Percentiles rank a stretch among this genome's conserved stretches.
These are phyloP conservation scores for Dryococelus australis DNA, from an alignment of 2,888 invertebrate species.

Conservation along the genomic window DNA sequence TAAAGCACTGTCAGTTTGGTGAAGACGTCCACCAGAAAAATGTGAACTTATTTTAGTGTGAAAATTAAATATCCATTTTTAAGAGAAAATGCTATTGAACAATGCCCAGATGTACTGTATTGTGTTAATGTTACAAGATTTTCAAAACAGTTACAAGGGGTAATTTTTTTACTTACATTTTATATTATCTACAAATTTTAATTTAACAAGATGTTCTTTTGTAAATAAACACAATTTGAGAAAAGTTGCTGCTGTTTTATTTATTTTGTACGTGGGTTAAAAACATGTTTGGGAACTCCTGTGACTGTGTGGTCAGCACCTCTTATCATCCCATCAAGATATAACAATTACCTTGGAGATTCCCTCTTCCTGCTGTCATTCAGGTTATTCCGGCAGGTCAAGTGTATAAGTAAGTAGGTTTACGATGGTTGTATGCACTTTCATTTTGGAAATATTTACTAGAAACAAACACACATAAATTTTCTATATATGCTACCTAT, in stretches of 20 bases:
- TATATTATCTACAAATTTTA: constrained; percentile 9
- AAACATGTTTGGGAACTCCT: too few species aligned
- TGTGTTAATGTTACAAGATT: background rate
- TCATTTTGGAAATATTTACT: too few species aligned
- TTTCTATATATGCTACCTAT: too few species aligned
- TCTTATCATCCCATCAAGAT: too few species aligned
- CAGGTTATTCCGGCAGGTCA: too few species aligned
- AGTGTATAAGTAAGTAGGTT: too few species aligned
- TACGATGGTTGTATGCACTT: too few species aligned
- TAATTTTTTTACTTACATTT: constrained; percentile 16
- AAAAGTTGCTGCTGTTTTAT: background rate
- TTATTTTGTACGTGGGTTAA: too few species aligned
- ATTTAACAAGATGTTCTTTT: background rate
- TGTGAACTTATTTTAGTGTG: background rate
- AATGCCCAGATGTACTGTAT: background rate
- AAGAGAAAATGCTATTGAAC: background rate
- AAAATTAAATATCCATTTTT: background rate
- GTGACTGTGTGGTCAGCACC: too few species aligned
- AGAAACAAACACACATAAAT: too few species aligned
- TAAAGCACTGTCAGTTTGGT: background rate
- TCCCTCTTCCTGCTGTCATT: too few species aligned
- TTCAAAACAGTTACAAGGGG: background rate
- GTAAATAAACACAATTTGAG: background rate
- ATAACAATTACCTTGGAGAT: too few species aligned
- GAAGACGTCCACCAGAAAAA: background rate